Evolutionary conservation across 2,888 invertebrate genomes (phyloP).

Genomic region (Cheilosia vulpina): DNA sequence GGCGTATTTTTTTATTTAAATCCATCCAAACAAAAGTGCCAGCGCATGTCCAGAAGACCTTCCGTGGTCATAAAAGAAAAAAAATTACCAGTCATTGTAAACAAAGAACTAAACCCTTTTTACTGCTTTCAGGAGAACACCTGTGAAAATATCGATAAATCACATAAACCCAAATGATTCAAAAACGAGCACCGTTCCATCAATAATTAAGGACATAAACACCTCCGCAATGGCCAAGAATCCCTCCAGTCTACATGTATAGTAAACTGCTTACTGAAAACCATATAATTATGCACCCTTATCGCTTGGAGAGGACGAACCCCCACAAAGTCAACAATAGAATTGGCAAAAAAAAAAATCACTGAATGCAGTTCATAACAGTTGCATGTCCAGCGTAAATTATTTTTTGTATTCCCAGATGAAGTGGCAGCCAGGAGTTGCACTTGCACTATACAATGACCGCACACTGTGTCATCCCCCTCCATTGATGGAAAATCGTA

Average conservation of each 20-base stretch:
- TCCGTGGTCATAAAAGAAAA: neutral
- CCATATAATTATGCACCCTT: slow-evolving; percentile 14
- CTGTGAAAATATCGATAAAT: slow-evolving; percentile 73
- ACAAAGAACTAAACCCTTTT: slow-evolving; percentile 37
- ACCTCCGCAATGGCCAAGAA: slow-evolving; percentile 67
- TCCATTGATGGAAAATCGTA: slow-evolving; percentile 20
- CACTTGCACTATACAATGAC: slow-evolving; percentile 21
- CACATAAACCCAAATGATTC: slow-evolving; percentile 66
- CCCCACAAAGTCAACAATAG: slow-evolving; percentile 64
- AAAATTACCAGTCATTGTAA: slow-evolving; percentile 21
- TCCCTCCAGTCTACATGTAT: slow-evolving; percentile 18
- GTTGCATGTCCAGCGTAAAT: slow-evolving; percentile 56
- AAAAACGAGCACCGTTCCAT: slow-evolving; percentile 48
- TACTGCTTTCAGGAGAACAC: slow-evolving; percentile 53
- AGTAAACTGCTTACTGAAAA: slow-evolving; percentile 27
- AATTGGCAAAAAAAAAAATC: slow-evolving; percentile 10
- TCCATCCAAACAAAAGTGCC: neutral
- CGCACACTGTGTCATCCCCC: slow-evolving; percentile 52
- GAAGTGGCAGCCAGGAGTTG: slow-evolving; percentile 25
- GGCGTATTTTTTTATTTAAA: neutral
- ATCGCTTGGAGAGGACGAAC: neutral
- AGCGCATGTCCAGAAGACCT: neutral
- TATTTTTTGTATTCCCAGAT: slow-evolving; percentile 37
- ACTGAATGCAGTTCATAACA: slow-evolving; percentile 26
- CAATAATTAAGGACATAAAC: slow-evolving; percentile 67